A percentile compares a stretch with the other conserved stretches of the same genome.
These are phyloP conservation scores for Alectoris magna DNA, from an alignment of 2,797 vertebrate species.

Conservation along the genomic window DNA sequence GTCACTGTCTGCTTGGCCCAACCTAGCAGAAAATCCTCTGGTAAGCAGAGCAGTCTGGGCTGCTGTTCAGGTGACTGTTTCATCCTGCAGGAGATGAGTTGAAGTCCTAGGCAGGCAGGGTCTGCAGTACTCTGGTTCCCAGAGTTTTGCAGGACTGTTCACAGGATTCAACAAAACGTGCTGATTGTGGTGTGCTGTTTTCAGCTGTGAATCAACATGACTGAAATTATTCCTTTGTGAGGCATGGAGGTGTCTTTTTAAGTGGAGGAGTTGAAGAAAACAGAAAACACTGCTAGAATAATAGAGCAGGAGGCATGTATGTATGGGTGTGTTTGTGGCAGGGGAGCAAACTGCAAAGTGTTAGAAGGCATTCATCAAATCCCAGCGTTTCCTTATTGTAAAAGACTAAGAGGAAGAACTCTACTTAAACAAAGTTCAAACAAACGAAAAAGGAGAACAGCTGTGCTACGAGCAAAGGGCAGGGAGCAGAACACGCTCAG, in stretches of 20 bases:
- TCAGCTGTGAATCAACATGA: background rate
- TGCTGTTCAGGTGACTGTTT: background rate
- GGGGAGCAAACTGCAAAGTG: background rate
- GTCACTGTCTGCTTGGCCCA: background rate
- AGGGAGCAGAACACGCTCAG: background rate
- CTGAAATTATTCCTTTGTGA: background rate
- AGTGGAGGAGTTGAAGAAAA: background rate
- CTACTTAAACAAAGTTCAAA: background rate
- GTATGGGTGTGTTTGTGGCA: accelerated
- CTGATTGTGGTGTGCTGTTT: background rate
- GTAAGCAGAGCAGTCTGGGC: background rate
- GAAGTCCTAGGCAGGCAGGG: background rate
- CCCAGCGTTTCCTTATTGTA: background rate
- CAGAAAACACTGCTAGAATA: background rate
- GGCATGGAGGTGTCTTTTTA: background rate
- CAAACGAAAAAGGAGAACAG: background rate
- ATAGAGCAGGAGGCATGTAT: background rate
- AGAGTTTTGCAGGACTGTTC: background rate
- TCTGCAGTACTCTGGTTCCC: background rate
- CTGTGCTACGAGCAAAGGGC: background rate
- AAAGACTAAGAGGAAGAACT: background rate
- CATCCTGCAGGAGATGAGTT: background rate
- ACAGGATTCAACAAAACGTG: background rate
- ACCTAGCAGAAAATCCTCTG: background rate
- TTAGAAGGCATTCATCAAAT: background rate